Evolutionary conservation across 2,888 invertebrate species (phyloP), one percentile per base, ranked within the genome.

Genomic region (Hoplodrina ambigua): DNA sequence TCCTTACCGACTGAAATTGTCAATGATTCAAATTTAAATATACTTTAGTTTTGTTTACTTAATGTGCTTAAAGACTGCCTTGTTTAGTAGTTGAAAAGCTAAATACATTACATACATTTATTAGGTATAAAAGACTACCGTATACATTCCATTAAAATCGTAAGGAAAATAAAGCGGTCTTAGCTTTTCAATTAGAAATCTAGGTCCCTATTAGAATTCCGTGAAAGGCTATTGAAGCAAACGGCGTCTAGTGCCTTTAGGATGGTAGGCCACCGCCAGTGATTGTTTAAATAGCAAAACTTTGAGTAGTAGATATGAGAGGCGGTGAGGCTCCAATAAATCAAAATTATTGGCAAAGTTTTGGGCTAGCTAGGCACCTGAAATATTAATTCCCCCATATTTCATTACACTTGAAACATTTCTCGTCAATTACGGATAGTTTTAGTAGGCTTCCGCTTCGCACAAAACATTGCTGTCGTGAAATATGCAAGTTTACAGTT

Each of bases 341-440:
- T 93, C 92, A 92, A 92, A 90, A 89, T 91, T 92, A 92, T 92
- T 92, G 90, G 88, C 86, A 90, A 92, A 92, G 89, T 93, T 91
- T 88, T 81, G 82, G 85, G 84, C 85, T 85, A 86, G 85, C 87
- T 84, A 87, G 87, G 86, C 89, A 91, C 91, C 92, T 92, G 90
- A 89, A 91, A 88, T 90, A 92, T 91, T 91, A 90, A 90, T 90
- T 88, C 84, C 75, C 79, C 81, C 85, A 89, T 90, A 91, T 90
- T 90, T 90, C 89, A 89, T 86, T 86, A 87, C 78, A 84, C 87
- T 88, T 87, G 83, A 87, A 89, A 90, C 85, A 90, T 86, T 89
- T 89, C 86, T 80, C 84, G 84, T 85, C 87, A 88, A 89, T 87
- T 87, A 86, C 80, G 83, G 85, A 88, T 86, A 88, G 84, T 86